Evolutionary conservation across 2,888 invertebrate species (phyloP), one percentile per base, ranked within the genome.

Genomic region (Spisula subtruncata): DNA sequence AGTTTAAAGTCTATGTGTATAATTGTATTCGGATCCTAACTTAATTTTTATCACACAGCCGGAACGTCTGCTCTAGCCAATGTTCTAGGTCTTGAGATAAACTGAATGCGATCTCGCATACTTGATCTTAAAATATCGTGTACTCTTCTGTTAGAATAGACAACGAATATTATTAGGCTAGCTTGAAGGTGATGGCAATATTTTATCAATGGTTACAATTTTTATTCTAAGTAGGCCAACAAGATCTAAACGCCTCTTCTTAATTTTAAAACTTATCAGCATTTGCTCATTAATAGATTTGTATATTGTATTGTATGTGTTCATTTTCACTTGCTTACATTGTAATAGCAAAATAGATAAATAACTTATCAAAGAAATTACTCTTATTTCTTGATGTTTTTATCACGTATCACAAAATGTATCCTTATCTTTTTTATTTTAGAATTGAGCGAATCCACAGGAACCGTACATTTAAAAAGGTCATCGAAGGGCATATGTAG

Each of bases 381-480:
- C 51, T 51, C 16, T 14, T 51, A 51, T 5, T 51, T 51, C 5
- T 51, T 8, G 14, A 51, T 51, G 12, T 51, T 51, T 16, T 51
- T 14, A n/a, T n/a, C n/a, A n/a, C n/a, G n/a, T n/a, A n/a, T 51
- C 14, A 51, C 51, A 51, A 41, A 41, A 41, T 41, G 41, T 41
- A 41, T 51, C 5, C 12, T 4, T 66, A 10, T 66, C 8, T 66
- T 10, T 6, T 81, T 29, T 46, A 8, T 88, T 88, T 0, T 81
- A 92, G 92, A 86, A 16, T 89, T 92, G 92, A 87, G 84, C 54
- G 86, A 89, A 41, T 86, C 89, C 14, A 75, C 71, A 0, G 90
- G 90, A 25, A 81, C 51, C 20, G 71, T 92, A 0, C 56, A 71
- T 5, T 85, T 92, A 56, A 56, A 79, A 18, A 89, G 87, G 81